Evolutionary conservation across 2,797 vertebrate genomes (phyloP), one percentile per base, ranked within the genome.

Genomic region (Diceros bicornis): DNA sequence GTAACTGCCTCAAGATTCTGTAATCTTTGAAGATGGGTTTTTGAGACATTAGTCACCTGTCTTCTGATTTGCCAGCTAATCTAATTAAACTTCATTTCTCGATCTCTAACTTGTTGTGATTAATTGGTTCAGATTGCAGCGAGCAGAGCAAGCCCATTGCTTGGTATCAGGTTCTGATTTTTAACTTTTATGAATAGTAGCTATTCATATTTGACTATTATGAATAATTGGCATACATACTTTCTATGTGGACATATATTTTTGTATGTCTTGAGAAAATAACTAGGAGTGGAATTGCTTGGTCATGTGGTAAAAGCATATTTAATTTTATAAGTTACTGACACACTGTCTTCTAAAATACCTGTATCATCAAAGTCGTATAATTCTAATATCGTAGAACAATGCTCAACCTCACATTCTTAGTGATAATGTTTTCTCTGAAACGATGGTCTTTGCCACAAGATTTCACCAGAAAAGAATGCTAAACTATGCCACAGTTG

Each of bases 381-480:
- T 50, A 94, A 20, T 92, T 97, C 11, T 82, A 17, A 89, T 34
- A 37, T 61, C 87, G 37, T 59, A 74, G 52, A 96, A 93, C 3
- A 91, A 87, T 29, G 68, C 0, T 71, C 7, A 68, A 86, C 29
- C 68, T 90, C 90, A 89, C 41, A 47, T 81, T 29, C n/a, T 69
- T 90, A 74, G 29, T 83, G 50, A 57, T 68, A 57, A 91, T 82
- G 3, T 95, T 97, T 96, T 95, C 88, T 94, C 87, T 79, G 89
- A 55, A 57, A 77, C 57, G 34, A 94, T 62, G 59, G 14, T 78
- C 91, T 96, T 96, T 97, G 57, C 77, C 37, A 96, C 37, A 90
- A 32, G 61, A 97, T 96, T 97, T 94, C 59, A 93, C 64, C 6
- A 83, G 62, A 50, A 74, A 94, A 75, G 14, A 96, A 97, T 69